Evolutionary conservation across 2,797 vertebrate genomes (phyloP).

Genomic region (Scleropages formosus): DNA sequence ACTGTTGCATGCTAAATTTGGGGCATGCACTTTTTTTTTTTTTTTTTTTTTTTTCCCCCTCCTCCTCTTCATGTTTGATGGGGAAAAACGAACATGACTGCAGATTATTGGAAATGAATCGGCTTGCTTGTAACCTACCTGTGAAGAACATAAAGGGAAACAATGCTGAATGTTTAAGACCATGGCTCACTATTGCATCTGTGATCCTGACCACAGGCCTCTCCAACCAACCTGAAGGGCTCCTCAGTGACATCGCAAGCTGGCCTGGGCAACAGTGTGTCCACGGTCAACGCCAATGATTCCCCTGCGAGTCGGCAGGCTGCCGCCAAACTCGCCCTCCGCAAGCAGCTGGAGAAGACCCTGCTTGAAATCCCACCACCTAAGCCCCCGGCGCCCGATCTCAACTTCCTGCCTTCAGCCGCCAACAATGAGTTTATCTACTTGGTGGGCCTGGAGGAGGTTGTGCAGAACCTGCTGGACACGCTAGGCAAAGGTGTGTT

Average conservation of each 20-base stretch:
- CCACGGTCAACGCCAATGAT: constrained; percentile 69
- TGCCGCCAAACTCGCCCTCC: constrained; percentile 87
- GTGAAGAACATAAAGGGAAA: too few species aligned
- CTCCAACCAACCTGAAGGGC: constrained; percentile 82
- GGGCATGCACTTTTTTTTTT: too few species aligned
- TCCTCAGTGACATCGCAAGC: constrained; percentile 69
- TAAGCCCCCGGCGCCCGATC: constrained; percentile 89
- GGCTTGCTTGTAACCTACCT: too few species aligned
- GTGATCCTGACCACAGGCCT: constrained; percentile 63
- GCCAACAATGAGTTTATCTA: constrained; percentile 99
- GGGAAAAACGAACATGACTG: too few species aligned
- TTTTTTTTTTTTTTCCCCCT: too few species aligned
- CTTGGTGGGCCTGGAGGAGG: constrained; percentile 92
- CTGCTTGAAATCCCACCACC: constrained; percentile 94
- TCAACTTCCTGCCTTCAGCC: constrained; percentile 94
- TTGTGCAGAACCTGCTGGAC: constrained; percentile 95
- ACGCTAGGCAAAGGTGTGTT: constrained; percentile 81
- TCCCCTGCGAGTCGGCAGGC: constrained; percentile 92
- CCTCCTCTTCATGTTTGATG: too few species aligned
- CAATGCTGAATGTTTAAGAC: too few species aligned
- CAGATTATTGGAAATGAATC: too few species aligned
- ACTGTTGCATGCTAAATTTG: too few species aligned
- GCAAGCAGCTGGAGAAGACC: constrained; percentile 97
- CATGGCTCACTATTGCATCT: too few species aligned
- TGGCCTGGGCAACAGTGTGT: constrained; percentile 56